phyloP scores from a whole-genome alignment of 2,113 vertebrate species.

The Phainopepla nitens region DNA sequence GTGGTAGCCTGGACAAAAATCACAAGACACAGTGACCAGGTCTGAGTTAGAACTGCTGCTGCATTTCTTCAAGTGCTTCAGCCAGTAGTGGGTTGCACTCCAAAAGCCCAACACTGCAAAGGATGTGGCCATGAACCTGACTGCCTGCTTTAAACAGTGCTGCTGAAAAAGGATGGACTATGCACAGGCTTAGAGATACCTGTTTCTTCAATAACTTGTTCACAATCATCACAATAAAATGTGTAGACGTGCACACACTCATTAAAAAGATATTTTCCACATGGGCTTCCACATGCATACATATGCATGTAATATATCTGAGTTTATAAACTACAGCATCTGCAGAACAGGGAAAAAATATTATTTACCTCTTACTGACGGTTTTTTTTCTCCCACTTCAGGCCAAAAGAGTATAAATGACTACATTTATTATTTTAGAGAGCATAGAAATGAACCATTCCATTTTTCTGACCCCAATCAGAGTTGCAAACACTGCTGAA shows the following conservation, averaged over 20 bases:
- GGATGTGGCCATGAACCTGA: background rate
- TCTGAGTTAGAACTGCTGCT: background rate
- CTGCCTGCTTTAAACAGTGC: background rate
- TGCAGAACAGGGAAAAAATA: background rate
- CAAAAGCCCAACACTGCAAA: background rate
- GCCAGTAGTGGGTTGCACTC: background rate
- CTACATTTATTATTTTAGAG: background rate
- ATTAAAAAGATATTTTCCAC: background rate
- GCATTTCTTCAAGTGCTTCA: background rate
- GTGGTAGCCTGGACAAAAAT: background rate
- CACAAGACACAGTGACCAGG: rapidly evolving
- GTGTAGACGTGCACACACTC: background rate
- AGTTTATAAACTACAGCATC: background rate
- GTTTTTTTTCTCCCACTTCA: background rate
- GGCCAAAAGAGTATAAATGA: background rate
- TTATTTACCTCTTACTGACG: background rate
- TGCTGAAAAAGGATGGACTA: background rate
- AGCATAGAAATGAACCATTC: background rate
- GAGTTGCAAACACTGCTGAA: background rate
- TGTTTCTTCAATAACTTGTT: background rate
- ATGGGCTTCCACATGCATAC: background rate
- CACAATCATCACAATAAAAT: background rate
- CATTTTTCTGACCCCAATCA: background rate
- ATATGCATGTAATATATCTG: background rate
- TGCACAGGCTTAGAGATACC: background rate